Percentiles rank a stretch among this genome's conserved stretches.
These are phyloP conservation scores for human DNA, from an alignment of 2,113 vertebrate genomes.

Conservation along the genomic window GRCh38 chr18:75479001-75479500, in stretches of 20 bases:
- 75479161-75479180: conserved; percentile 74
- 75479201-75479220: conserved; percentile 80
- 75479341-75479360: conserved; percentile 70
- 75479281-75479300: conserved; percentile 51
- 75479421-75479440: conserved; percentile 61
- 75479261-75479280: neutral
- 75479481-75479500: conserved; percentile 64
- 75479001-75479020: neutral
- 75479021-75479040: neutral
- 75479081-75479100: neutral
- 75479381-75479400: conserved; percentile 69
- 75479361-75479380: conserved; percentile 77
- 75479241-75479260: neutral
- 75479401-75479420: conserved; percentile 76
- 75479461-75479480: neutral
- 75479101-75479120: neutral
- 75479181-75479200: conserved; percentile 85
- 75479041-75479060: neutral
- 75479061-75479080: neutral
- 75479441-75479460: conserved; percentile 47
- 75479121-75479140: conserved; percentile 43
- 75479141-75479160: neutral
- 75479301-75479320: conserved; percentile 57
- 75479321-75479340: conserved; percentile 72
- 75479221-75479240: conserved; percentile 65